These are phyloP conservation scores for Thyatira batis DNA, from an alignment of 2,888 invertebrate species.

Conservation along the genomic window DNA sequence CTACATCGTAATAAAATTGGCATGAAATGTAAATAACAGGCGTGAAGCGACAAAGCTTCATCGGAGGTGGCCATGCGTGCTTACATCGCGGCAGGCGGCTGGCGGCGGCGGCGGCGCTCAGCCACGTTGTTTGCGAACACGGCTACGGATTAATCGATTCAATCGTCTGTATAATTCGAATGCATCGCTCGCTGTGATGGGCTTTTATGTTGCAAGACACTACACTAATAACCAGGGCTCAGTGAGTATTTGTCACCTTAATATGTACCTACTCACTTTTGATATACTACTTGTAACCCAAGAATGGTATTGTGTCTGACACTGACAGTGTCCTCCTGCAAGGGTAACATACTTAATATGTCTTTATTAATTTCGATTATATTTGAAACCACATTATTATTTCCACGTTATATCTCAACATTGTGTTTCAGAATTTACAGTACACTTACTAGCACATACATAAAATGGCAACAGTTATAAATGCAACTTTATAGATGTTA, in stretches of 20 bases:
- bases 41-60: constrained; percentile 1
- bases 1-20: background rate
- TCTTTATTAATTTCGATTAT: too few relatives aligned
- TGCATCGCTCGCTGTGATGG: constrained; percentile 35
- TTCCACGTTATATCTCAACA: too few relatives aligned
- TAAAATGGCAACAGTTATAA: background rate
- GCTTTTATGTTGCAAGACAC: background rate
- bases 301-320: too few relatives aligned
- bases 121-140: constrained; percentile 53
- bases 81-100: constrained; percentile 22
- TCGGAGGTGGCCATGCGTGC: constrained; percentile 46
- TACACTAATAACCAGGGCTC: too few relatives aligned
- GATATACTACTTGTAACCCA: too few relatives aligned
- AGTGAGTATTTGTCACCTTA: too few relatives aligned
- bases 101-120: constrained; percentile 1
- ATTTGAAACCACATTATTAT: too few relatives aligned
- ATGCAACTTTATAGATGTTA: constrained; percentile 2
- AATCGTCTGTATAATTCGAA: constrained; percentile 62
- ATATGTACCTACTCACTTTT: too few relatives aligned
- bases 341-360: too few relatives aligned
- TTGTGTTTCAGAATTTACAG: too few relatives aligned
- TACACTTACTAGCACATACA: too few relatives aligned
- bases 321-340: too few relatives aligned
- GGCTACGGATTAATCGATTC: constrained; percentile 61
- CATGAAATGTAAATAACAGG: constrained; percentile 7